Percentiles rank a stretch among this genome's conserved stretches.
Conservation (phyloP, 35 echinoderm and acorn worm species). For the Nesometra sesokonis region DNA sequence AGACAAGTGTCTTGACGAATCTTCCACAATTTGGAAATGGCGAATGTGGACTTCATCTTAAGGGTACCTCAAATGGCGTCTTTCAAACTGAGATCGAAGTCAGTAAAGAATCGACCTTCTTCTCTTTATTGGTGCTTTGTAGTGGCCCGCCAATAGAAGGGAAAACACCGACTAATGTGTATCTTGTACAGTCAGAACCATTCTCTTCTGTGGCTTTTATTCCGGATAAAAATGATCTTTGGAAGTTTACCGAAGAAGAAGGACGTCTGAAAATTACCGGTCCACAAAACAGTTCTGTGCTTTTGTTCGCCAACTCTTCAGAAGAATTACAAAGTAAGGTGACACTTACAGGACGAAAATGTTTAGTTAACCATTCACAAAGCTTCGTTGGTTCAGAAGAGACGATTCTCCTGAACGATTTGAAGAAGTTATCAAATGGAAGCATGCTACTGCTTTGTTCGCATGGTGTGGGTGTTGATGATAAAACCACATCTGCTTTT, state of each 20-base stretch:
- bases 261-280: conserved; percentile 26
- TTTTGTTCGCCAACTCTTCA: conserved; percentile 26
- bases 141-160: conserved; percentile 35
- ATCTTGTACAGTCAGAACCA: conserved; percentile 20
- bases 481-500: conserved; percentile 64
- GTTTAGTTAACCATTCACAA: conserved; percentile 39
- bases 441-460: conserved; percentile 59
- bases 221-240: conserved; percentile 2
- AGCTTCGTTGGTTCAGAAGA: conserved; percentile 32
- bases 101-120: not conserved
- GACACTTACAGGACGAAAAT: not conserved
- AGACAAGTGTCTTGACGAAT: conserved; percentile 53
- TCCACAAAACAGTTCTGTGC: conserved; percentile 42
- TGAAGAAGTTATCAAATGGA: conserved; percentile 2
- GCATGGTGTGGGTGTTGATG: conserved; percentile 32
- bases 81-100: not conserved
- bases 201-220: not conserved
- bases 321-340: not conserved
- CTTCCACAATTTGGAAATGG: conserved; percentile 39
- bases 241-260: conserved; percentile 12
- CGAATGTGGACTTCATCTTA: conserved; percentile 20
- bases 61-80: conserved; percentile 15
- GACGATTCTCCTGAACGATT: conserved; percentile 25
- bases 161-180: conserved; percentile 12
- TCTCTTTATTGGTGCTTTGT: conserved; percentile 36